Evolutionary conservation across 2,797 vertebrate genomes (phyloP).

Genomic region (Cuniculus paca): DNA sequence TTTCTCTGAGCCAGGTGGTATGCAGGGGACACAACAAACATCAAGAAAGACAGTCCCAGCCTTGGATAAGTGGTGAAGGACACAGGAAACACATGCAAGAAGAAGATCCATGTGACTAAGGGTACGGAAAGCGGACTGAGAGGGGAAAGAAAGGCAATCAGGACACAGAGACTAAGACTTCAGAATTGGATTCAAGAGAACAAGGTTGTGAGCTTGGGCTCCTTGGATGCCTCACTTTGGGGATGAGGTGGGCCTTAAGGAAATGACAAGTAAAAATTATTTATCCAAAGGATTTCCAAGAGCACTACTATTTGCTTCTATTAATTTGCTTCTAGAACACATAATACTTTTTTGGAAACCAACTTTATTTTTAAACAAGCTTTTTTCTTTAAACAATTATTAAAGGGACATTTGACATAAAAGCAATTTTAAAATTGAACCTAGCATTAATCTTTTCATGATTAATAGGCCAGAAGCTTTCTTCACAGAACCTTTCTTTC

Average conservation of each 20-base stretch:
- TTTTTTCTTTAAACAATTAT: slow-evolving; percentile 74
- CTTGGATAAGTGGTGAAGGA: background rate
- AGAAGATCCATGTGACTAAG: background rate
- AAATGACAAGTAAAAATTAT: slow-evolving; percentile 8
- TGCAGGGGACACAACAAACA: background rate
- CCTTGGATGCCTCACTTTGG: background rate
- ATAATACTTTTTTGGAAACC: slow-evolving; percentile 47
- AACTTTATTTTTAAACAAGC: slow-evolving; percentile 55
- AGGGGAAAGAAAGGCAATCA: background rate
- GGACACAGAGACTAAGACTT: background rate
- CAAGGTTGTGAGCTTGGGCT: background rate
- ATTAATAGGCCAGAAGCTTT: slow-evolving; percentile 36
- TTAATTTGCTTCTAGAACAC: slow-evolving; percentile 50
- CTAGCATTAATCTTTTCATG: slow-evolving; percentile 55
- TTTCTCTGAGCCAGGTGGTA: background rate
- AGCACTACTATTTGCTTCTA: slow-evolving; percentile 54
- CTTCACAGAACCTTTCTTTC: slow-evolving; percentile 62
- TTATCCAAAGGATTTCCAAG: slow-evolving; percentile 70
- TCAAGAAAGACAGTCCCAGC: background rate
- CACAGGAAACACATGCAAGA: background rate
- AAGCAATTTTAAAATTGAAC: slow-evolving; percentile 55
- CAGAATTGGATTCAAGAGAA: background rate
- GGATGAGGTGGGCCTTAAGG: background rate
- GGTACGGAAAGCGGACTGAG: background rate
- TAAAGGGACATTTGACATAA: slow-evolving; percentile 62